Base-by-base conservation (phyloP, 2,113 vertebrate species). In the Bubalus kerabau region DNA sequence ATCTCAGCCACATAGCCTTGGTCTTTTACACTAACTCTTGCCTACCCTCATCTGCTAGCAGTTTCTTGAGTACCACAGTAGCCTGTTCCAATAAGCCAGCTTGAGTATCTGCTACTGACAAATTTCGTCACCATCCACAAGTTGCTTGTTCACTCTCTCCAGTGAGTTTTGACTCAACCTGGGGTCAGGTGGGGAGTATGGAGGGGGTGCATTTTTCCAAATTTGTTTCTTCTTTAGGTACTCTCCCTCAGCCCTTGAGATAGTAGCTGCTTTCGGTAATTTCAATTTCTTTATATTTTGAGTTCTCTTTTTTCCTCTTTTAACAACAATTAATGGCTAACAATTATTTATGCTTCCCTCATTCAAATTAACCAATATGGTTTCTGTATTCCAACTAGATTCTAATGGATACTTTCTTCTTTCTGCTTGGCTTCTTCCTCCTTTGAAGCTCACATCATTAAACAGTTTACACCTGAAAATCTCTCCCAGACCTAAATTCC, bases 101-200 rank as follows among this genome's bases (percentile, higher is more conserved):
- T 85, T 32, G 14, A 56, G 32, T 3, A 1, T 9, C 9, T 48
- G 13, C 13, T 94, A 67, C 11, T n/a, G 24, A 17, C 7, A 15
- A 43, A 23, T 24, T 74, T 87, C 24, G 71, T 40, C 6, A 50
- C 6, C 28, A 74, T 23, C 4, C 7, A 13, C 16, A 57, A 56
- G 6, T n/a, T 32, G 11, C 5, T 84, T 91, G 5, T 71, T 91
- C 4, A 28, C 0, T 17, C 6, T 60, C 7, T 62, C 8, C 16
- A 52, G 16, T 48, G 8, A 83, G 3, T 21, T 80, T 3, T 82
- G 36, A 81, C 10, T 86, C 6, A 56, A 3, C 28, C 50, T 52
- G 2, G 5, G 7, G 2, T 52, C 10, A 3, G 9, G 5, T 74
- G 8, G 14, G 16, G 2, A 36, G 3, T 3, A 56, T 1, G 2